A percentile compares a stretch with the other conserved stretches of the same genome.
phyloP scores from a whole-genome alignment of 2,888 invertebrate species.

The Caenorhabditis macrosperma region DNA sequence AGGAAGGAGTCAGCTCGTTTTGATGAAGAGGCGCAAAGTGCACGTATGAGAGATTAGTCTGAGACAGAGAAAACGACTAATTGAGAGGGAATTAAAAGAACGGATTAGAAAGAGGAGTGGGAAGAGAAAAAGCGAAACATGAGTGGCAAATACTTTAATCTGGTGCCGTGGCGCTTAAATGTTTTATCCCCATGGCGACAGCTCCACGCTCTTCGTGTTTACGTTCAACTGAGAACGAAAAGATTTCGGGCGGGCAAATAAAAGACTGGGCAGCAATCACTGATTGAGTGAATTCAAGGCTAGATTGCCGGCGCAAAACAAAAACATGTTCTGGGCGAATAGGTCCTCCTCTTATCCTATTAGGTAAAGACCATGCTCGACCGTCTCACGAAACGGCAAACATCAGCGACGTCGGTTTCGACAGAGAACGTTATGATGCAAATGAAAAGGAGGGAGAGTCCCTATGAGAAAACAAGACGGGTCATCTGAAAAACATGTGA shows the following conservation, averaged over 20 bases:
- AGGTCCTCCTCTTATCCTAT: constrained; percentile 14
- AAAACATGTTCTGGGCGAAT: constrained; percentile 10
- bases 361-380: constrained; percentile 6
- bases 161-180: background rate
- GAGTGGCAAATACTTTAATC: constrained; percentile 3
- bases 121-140: constrained; percentile 1
- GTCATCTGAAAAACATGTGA: constrained; percentile 18
- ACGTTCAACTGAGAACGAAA: background rate
- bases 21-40: constrained; percentile 14
- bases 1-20: constrained; percentile 8
- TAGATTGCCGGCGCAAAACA: constrained; percentile 12
- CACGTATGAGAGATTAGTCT: background rate
- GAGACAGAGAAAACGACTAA: constrained; percentile 4
- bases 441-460: background rate
- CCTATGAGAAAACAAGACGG: constrained; percentile 3
- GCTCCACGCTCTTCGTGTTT: background rate
- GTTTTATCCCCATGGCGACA: constrained; percentile 24
- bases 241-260: background rate
- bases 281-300: constrained; percentile 18
- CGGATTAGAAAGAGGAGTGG: constrained; percentile 13
- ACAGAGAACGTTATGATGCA: background rate
- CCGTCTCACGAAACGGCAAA: background rate
- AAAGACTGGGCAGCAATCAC: background rate
- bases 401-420: background rate
- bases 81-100: background rate